A percentile compares a stretch with the other conserved stretches of the same genome.
Conservation (phyloP, 2,797 vertebrate species). For the Rhinophrynus dorsalis region DNA sequence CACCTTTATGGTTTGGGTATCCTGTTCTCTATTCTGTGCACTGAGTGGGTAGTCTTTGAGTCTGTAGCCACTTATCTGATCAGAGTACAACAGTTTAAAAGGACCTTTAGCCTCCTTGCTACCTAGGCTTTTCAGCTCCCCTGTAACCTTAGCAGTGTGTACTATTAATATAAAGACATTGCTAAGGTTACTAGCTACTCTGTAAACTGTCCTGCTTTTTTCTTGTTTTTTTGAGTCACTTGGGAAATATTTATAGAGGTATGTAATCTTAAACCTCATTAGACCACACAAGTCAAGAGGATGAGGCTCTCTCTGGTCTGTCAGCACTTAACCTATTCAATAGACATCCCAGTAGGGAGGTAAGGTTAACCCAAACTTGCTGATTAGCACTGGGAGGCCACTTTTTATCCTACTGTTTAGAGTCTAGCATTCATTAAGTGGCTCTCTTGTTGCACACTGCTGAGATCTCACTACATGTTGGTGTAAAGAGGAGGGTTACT, state of each 20-base stretch:
- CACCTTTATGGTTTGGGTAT: not conserved
- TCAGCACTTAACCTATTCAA: conserved; percentile 56
- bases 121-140: conserved; percentile 52
- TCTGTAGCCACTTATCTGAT: conserved; percentile 37
- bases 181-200: conserved; percentile 51
- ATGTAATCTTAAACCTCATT: conserved; percentile 58
- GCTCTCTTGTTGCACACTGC: conserved; percentile 27
- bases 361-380: conserved; percentile 48
- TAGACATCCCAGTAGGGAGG: conserved; percentile 24
- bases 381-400: conserved; percentile 37
- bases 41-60: conserved; percentile 19
- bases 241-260: conserved; percentile 51
- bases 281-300: conserved; percentile 61
- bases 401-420: conserved; percentile 47
- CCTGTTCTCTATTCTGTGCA: conserved; percentile 5
- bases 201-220: conserved; percentile 13
- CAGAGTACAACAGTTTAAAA: conserved; percentile 40
- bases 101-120: conserved; percentile 17
- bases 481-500: not conserved
- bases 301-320: conserved; percentile 52
- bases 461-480: conserved; percentile 22
- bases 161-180: conserved; percentile 49
- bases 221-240: conserved; percentile 11
- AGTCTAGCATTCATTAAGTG: conserved; percentile 50
- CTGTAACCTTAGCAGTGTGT: conserved; percentile 53